Evolutionary conservation across 2,113 vertebrate genomes (phyloP).

Genomic region (Falco punctatus): DNA sequence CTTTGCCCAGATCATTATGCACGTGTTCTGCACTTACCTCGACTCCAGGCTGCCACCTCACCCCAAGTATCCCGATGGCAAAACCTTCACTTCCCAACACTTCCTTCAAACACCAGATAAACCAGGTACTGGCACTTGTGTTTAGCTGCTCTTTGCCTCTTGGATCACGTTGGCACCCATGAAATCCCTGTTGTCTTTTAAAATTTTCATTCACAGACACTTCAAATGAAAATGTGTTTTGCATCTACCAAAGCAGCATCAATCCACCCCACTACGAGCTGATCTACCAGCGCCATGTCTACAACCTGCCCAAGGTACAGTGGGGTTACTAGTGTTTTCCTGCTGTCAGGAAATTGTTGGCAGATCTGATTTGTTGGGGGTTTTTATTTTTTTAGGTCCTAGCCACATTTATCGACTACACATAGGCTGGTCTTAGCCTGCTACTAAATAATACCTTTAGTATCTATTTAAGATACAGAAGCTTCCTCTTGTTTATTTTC

Average conservation of each 20-base stretch:
- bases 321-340: accelerated
- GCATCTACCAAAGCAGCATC: constrained; percentile 91
- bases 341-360: neutral
- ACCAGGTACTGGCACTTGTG: constrained; percentile 77
- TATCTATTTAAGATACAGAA: accelerated
- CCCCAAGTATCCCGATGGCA: constrained; percentile 95
- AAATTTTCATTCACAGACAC: constrained; percentile 75
- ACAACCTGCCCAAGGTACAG: constrained; percentile 91
- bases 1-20: constrained; percentile 88
- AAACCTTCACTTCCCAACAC: constrained; percentile 96
- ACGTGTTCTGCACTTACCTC: constrained; percentile 94
- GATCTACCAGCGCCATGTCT: constrained; percentile 89
- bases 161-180: accelerated
- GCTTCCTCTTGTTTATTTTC: neutral
- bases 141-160: neutral
- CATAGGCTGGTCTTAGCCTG: accelerated
- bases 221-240: constrained; percentile 92
- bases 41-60: constrained; percentile 94
- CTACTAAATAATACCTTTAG: neutral
- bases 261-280: constrained; percentile 95
- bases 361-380: accelerated
- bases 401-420: neutral
- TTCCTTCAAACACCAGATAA: constrained; percentile 93
- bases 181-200: neutral
- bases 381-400: neutral